These are phyloP conservation scores for Lasioglossum lativentre DNA, from an alignment of 2,888 invertebrate genomes.

Conservation along the genomic window DNA sequence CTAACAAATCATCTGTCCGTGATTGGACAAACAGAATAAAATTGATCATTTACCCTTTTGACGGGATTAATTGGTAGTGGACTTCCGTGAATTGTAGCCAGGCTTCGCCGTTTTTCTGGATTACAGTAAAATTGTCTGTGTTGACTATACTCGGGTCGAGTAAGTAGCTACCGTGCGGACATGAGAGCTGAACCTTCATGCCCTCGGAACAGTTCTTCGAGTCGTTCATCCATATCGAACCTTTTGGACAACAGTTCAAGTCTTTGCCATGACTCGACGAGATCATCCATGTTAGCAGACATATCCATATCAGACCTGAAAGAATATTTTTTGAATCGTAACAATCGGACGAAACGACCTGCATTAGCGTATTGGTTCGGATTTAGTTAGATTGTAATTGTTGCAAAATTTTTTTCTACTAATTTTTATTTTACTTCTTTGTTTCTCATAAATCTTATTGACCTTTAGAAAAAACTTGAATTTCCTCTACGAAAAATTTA, in stretches of 20 bases:
- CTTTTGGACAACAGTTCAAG: constrained; percentile 66
- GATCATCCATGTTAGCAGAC: constrained; percentile 33
- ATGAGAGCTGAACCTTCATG: constrained; percentile 61
- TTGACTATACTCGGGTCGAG: constrained; percentile 66
- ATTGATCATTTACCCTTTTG: constrained; percentile 48
- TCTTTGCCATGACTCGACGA: constrained; percentile 31
- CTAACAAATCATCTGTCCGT: background rate
- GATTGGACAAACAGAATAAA: background rate
- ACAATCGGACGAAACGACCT: background rate
- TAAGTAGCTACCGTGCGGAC: constrained; percentile 72
- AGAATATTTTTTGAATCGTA: background rate
- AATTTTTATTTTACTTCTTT: background rate
- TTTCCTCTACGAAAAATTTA: no score
- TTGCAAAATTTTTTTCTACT: background rate
- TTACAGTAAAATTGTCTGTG: constrained; percentile 40
- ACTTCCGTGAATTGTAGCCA: constrained; percentile 36
- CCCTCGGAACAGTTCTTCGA: constrained; percentile 74
- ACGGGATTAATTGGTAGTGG: constrained; percentile 36
- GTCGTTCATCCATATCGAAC: constrained; percentile 32
- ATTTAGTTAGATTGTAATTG: background rate
- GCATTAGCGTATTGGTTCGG: background rate
- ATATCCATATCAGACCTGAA: constrained; percentile 57
- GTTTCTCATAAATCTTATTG: no score
- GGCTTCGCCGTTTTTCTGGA: constrained; percentile 9
- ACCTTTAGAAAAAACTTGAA: no score